Percentiles rank a stretch among this genome's conserved stretches.
These are phyloP conservation scores for Argya squamiceps DNA, from an alignment of 2,797 vertebrate genomes.

Conservation along the genomic window DNA sequence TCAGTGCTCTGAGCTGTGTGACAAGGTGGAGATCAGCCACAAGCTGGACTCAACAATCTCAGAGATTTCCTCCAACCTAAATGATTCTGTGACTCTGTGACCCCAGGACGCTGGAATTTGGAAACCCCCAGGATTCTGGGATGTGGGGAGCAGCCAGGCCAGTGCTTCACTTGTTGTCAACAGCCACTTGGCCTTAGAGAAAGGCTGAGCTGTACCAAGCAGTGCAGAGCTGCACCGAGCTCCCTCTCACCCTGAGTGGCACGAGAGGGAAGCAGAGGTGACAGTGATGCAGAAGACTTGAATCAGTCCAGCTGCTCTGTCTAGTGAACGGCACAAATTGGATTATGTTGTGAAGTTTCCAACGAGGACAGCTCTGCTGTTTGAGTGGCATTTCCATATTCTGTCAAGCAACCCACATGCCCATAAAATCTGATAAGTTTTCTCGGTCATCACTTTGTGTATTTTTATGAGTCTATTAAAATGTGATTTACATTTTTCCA, in stretches of 20 bases:
- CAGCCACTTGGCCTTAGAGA: rapidly evolving
- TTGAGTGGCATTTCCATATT: conserved; percentile 67
- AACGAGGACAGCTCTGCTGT: conserved; percentile 3
- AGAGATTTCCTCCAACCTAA: background rate
- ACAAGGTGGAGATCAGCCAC: rapidly evolving
- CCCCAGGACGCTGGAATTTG: background rate
- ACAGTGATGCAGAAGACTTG: conserved; percentile 30
- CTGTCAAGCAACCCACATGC: background rate
- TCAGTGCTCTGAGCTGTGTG: background rate
- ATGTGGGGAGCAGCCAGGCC: background rate
- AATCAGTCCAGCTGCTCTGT: conserved; percentile 18
- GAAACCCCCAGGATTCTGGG: background rate
- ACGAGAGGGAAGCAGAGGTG: background rate
- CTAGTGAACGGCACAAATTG: background rate
- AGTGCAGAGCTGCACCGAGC: background rate
- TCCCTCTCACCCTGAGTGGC: background rate
- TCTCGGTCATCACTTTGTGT: conserved; percentile 54
- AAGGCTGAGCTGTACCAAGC: background rate
- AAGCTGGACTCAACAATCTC: rapidly evolving
- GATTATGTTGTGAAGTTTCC: conserved; percentile 26
- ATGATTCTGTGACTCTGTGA: background rate
- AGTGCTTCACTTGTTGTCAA: rapidly evolving
- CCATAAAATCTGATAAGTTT: conserved; percentile 64
- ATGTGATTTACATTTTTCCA: conserved; percentile 64
- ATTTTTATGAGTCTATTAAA: conserved; percentile 70